Evolutionary conservation across 1,140 invertebrate genomes (phyloP).

Genomic region (Antheraea pernyi): DNA sequence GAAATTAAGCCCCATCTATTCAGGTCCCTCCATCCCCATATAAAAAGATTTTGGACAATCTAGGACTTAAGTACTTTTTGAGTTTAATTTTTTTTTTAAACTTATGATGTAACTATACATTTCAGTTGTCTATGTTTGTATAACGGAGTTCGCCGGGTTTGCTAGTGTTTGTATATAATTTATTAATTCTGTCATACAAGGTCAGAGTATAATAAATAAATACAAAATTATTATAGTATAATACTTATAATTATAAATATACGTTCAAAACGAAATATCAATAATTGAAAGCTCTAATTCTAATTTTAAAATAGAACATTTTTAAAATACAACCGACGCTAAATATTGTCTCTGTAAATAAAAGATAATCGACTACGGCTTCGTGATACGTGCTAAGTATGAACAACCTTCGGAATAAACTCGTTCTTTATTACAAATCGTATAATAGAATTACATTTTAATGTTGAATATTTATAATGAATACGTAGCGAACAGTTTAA

Average conservation of each 20-base stretch:
- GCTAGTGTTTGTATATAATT: not conserved
- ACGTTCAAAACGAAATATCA: too few relatives aligned
- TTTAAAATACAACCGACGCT: not conserved
- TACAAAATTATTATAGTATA: not conserved
- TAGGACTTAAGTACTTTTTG: too few relatives aligned
- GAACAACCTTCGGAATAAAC: constrained; percentile 16
- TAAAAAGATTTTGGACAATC: too few relatives aligned
- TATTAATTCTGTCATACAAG: not conserved
- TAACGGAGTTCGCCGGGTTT: too few relatives aligned
- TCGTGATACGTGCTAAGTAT: constrained; percentile 18
- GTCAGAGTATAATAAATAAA: not conserved
- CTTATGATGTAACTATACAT: too few relatives aligned
- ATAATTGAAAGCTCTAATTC: too few relatives aligned
- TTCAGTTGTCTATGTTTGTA: too few relatives aligned
- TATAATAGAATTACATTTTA: not conserved
- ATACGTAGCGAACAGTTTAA: not conserved
- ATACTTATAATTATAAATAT: too few relatives aligned
- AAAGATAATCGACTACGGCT: constrained; percentile 17
- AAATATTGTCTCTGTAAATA: not conserved
- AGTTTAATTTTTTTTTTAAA: too few relatives aligned
- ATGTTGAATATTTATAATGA: not conserved
- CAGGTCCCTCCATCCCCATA: too few relatives aligned
- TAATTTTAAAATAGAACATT: too few relatives aligned
- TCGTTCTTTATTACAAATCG: constrained; percentile 5
- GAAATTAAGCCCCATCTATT: too few relatives aligned